Conservation (phyloP, 2,888 invertebrate genomes). For the Drosophila mettleri region DNA sequence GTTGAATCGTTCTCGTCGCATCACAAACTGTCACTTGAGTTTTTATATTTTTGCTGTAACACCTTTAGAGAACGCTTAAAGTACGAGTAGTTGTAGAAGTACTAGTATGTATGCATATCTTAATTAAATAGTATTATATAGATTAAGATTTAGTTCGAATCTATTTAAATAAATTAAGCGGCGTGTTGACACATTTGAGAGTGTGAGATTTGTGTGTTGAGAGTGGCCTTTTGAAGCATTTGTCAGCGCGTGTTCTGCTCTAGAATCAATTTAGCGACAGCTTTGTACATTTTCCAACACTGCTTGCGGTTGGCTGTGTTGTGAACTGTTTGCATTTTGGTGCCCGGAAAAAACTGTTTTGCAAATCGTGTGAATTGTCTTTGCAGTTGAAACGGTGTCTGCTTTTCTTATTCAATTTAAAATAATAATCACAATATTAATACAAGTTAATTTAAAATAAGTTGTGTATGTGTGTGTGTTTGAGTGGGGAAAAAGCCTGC, state of each 20-base stretch:
- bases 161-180: conserved; percentile 51
- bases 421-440: conserved; percentile 30
- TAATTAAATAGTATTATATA: conserved; percentile 40
- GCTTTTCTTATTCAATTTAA: conserved; percentile 36
- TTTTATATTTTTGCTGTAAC: conserved; percentile 56
- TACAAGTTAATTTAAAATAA: conserved; percentile 26
- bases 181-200: conserved; percentile 54
- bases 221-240: conserved; percentile 54
- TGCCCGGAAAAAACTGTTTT: conserved; percentile 64
- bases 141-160: conserved; percentile 31
- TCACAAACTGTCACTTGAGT: conserved; percentile 69
- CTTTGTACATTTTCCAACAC: conserved; percentile 64
- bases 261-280: conserved; percentile 51
- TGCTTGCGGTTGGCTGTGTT: conserved; percentile 41
- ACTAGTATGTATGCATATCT: conserved; percentile 43
- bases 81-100: conserved; percentile 47
- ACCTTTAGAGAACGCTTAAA: conserved; percentile 50
- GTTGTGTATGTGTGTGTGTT: conserved; percentile 19
- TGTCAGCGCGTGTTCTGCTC: conserved; percentile 57
- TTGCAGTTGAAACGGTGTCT: conserved; percentile 71
- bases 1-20: conserved; percentile 61
- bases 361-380: conserved; percentile 59
- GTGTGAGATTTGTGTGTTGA: conserved; percentile 35
- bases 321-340: conserved; percentile 62
- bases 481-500: conserved; percentile 84